Evolutionary conservation across 1,140 invertebrate species (phyloP).

Genomic region (Drosophila parvula): DNA sequence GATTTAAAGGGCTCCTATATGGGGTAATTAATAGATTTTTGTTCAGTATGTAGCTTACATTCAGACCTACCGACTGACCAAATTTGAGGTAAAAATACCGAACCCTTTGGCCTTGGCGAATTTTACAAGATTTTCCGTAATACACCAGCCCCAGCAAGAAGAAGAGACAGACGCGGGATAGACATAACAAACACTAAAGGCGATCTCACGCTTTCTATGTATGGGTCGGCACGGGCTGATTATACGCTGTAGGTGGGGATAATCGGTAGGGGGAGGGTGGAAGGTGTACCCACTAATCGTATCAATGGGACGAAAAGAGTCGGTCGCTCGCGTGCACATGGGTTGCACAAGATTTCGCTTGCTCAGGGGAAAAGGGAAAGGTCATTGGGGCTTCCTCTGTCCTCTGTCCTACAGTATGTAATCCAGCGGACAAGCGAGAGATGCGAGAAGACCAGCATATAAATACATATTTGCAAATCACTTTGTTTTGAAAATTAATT

Average conservation of each 20-base stretch:
- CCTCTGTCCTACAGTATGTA: constrained; percentile 11
- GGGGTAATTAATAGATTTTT: constrained; percentile 11
- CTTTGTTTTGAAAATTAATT: constrained; percentile 14
- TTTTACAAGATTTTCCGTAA: constrained; percentile 73
- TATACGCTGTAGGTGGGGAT: constrained; percentile 9
- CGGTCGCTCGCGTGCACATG: constrained; percentile 4
- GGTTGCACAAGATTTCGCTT: constrained; percentile 37
- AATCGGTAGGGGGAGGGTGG: neutral
- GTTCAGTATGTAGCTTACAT: neutral
- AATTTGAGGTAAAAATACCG: constrained; percentile 41
- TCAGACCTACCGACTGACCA: neutral
- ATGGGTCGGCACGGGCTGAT: constrained; percentile 34
- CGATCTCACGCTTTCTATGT: constrained; percentile 25
- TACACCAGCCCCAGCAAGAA: constrained; percentile 35
- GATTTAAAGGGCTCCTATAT: constrained; percentile 25
- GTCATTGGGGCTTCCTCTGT: constrained; percentile 38
- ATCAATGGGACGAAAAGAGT: constrained; percentile 28
- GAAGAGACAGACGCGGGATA: constrained; percentile 25
- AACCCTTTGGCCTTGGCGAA: constrained; percentile 41
- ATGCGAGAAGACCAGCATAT: neutral
- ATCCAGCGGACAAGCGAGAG: constrained; percentile 39
- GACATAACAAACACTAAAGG: constrained; percentile 26
- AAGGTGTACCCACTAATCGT: constrained; percentile 12
- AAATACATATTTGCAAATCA: constrained; percentile 45
- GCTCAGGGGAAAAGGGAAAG: constrained; percentile 37